A percentile compares a stretch with the other conserved stretches of the same genome.
Evolutionary conservation across 2,888 invertebrate genomes (phyloP).

Genomic region (Drosophila gaucha): DNA sequence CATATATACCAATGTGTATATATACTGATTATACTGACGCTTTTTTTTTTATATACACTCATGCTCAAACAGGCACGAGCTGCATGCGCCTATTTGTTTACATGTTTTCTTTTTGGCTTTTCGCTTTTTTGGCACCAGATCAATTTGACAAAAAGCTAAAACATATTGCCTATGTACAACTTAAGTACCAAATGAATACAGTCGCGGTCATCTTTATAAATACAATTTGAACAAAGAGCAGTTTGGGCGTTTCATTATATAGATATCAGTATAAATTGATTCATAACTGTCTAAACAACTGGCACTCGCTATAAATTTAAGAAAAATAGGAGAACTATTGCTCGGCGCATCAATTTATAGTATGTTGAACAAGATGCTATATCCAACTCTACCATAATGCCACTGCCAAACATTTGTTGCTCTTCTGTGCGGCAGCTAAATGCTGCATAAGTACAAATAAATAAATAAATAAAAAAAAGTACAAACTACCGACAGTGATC

Average conservation of each 20-base stretch:
- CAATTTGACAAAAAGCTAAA: conserved; percentile 58
- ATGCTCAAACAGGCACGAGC: conserved; percentile 48
- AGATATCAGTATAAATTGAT: background rate
- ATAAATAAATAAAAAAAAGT: conserved; percentile 59
- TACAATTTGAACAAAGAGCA: background rate
- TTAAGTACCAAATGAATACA: conserved; percentile 35
- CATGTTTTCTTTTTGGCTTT: conserved; percentile 47
- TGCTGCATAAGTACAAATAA: conserved; percentile 48
- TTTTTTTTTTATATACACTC: conserved; percentile 34
- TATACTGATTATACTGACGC: conserved; percentile 37
- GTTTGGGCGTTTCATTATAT: background rate
- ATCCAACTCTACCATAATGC: background rate
- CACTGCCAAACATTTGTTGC: conserved; percentile 23
- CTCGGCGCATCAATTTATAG: conserved; percentile 32
- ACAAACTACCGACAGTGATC: conserved; percentile 50
- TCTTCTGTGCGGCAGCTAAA: too few species aligned
- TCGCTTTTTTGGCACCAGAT: conserved; percentile 65
- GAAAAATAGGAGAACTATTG: background rate
- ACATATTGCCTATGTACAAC: conserved; percentile 45
- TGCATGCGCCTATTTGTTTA: conserved; percentile 61
- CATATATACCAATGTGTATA: conserved; percentile 6
- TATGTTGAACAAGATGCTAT: conserved; percentile 16
- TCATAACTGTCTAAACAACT: background rate
- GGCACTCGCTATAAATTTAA: background rate
- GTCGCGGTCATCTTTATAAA: conserved; percentile 14